Conservation (phyloP, 2,797 vertebrate genomes). For the Carduelis carduelis region DNA sequence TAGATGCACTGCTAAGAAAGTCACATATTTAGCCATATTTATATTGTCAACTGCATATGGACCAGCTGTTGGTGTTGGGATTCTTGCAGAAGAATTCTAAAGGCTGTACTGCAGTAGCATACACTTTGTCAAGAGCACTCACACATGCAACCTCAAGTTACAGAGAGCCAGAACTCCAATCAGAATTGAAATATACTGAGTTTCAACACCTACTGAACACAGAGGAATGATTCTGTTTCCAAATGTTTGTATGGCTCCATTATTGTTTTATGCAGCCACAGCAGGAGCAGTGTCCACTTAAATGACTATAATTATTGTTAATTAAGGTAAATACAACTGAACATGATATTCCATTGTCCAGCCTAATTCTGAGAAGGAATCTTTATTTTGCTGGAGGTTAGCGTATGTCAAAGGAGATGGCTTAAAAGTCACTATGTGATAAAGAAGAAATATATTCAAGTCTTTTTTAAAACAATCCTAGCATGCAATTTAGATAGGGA, state of each 20-base stretch:
- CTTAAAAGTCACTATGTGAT: slow-evolving; percentile 32
- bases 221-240: slow-evolving; percentile 21
- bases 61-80: neutral
- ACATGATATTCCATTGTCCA: neutral
- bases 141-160: neutral
- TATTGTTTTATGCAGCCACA: slow-evolving; percentile 37
- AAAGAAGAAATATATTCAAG: slow-evolving; percentile 36
- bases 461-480: slow-evolving; percentile 41
- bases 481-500: slow-evolving; percentile 39
- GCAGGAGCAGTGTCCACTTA: slow-evolving; percentile 31
- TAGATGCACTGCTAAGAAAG: neutral
- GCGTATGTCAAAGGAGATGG: neutral
- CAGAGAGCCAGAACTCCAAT: slow-evolving; percentile 30
- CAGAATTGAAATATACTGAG: slow-evolving; percentile 31
- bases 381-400: slow-evolving; percentile 43
- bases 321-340: slow-evolving; percentile 41
- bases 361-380: neutral
- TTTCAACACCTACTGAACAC: slow-evolving; percentile 27
- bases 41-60: slow-evolving; percentile 5
- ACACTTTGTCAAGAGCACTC: neutral
- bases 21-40: neutral
- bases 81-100: neutral
- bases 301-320: slow-evolving; percentile 43
- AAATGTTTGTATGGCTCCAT: slow-evolving; percentile 20
- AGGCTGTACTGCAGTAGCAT: neutral